Evolutionary conservation across 2,797 vertebrate species (phyloP), one percentile per base, ranked within the genome.

Genomic region (Aselliscus stoliczkanus): DNA sequence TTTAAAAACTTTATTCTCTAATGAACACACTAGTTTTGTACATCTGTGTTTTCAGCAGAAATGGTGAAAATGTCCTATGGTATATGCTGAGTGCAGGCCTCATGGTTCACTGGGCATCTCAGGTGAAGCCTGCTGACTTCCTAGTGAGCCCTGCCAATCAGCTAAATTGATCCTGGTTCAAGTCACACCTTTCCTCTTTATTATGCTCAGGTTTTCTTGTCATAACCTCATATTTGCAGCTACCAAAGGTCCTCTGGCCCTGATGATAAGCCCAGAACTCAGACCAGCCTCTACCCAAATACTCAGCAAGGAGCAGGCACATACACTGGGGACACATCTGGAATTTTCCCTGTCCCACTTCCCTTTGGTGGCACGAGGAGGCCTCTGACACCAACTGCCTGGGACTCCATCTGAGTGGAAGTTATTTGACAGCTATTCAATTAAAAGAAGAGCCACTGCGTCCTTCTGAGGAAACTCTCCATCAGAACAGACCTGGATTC

Each of bases 191-290:
- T 65, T 73, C 12, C 9, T 75, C 27, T 58, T 15, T 7, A 14
- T 75, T 89, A 34, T 47, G 25, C 93, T 92, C 72, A 56, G n/a
- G 17, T 10, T 1, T 62, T 93, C 56, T 94, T 34, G 34, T 83
- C 54, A 39, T 75, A 39, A 42, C 34, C 27, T 80, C 34, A 34
- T 13, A 25, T 17, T 69, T 4, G 42, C 50, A 73, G 18, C 31
- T 67, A 47, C 31, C 17, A 27, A 60, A 70, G 0, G 72, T n/a
- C 25, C 21, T 50, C 69, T 34, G 79, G 86, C 56, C 4, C 18
- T 47, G 77, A 91, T 67, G 64, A 69, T 67, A 90, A 58, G 83
- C 67, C 88, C 58, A 52, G 31, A 92, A 92, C 77, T 92, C 87
- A 89, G 27, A 4, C 64, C 75, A 76, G 47, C 34, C 92, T 69